Evolutionary conservation across 2,888 invertebrate species (phyloP), one percentile per base, ranked within the genome.

Genomic region (Artemia sinica): DNA sequence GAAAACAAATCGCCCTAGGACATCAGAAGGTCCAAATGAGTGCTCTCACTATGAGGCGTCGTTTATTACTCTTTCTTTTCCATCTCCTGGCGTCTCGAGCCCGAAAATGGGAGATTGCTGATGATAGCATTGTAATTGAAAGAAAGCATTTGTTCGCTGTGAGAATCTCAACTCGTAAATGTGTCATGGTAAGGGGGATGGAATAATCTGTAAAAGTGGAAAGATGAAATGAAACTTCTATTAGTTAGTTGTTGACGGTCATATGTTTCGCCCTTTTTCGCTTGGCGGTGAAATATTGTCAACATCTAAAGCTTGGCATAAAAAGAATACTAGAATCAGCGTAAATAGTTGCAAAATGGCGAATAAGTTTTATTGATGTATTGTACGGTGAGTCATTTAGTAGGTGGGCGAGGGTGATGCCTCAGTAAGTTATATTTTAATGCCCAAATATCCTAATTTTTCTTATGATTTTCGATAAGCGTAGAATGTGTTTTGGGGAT

Each of bases 51-150:
- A 58, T 58, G 63, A 58, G 63, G 63, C 63, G 63, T 58, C 63
- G 28, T 58, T 58, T 58, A 58, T 58, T 58, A 58, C 63, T n/a
- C 63, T 41, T 41, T 41, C 41, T 41, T 41, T 41, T 41, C 41
- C 41, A 41, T 41, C 41, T 41, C 41, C 41, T 58, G 10, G 63
- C 14, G 63, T 58, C 63, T 28, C 63, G 9, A 28, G 63, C n/a
- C 63, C 63, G 63, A 58, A 58, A 58, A 18, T n/a, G 63, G 63
- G 63, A 58, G 63, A 58, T 58, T 58, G 63, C 63, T 58, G 63
- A 58, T 58, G 63, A 58, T 58, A 18, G 63, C 28, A 28, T n/a
- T 58, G 63, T 58, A 58, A 58, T 58, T 58, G 63, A 58, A 58
- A 58, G 63, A 58, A 58, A 58, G 63, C 63, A 58, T 58, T 58